phyloP scores from a whole-genome alignment of 2,888 invertebrate genomes.

The Cremastinae sp. region DNA sequence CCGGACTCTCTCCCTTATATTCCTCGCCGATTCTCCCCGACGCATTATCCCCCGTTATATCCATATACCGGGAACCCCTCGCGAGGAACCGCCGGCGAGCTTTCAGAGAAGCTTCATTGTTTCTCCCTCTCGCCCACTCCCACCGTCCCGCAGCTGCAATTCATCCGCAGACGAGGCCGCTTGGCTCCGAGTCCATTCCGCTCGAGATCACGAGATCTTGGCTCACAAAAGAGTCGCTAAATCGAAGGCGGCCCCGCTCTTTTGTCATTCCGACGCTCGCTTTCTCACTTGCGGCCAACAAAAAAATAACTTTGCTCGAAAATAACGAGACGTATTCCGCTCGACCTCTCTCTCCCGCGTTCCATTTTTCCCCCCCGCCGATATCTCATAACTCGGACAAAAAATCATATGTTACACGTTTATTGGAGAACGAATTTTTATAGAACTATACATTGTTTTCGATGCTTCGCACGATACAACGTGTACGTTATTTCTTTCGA shows the following conservation, averaged over 20 bases:
- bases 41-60: slow-evolving; percentile 6
- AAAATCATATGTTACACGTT: too few species aligned
- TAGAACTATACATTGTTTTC: too few species aligned
- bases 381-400: too few species aligned
- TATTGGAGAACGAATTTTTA: background rate
- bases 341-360: too few species aligned
- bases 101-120: slow-evolving; percentile 51
- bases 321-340: too few species aligned
- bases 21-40: background rate
- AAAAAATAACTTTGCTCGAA: too few species aligned
- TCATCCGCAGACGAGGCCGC: slow-evolving; percentile 31
- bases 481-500: too few species aligned
- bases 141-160: slow-evolving; percentile 37
- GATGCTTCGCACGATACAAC: too few species aligned
- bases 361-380: too few species aligned
- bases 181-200: background rate
- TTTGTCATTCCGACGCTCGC: background rate
- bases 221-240: background rate
- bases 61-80: slow-evolving; percentile 20
- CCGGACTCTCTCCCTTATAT: slow-evolving; percentile 22
- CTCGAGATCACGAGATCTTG: slow-evolving; percentile 26
- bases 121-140: slow-evolving; percentile 41
- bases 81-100: slow-evolving; percentile 47
- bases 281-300: background rate
- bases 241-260: background rate